A percentile compares a stretch with the other conserved stretches of the same genome.
Conservation (phyloP, 2,797 vertebrate species). For the Neosilurus mollespiculum region DNA sequence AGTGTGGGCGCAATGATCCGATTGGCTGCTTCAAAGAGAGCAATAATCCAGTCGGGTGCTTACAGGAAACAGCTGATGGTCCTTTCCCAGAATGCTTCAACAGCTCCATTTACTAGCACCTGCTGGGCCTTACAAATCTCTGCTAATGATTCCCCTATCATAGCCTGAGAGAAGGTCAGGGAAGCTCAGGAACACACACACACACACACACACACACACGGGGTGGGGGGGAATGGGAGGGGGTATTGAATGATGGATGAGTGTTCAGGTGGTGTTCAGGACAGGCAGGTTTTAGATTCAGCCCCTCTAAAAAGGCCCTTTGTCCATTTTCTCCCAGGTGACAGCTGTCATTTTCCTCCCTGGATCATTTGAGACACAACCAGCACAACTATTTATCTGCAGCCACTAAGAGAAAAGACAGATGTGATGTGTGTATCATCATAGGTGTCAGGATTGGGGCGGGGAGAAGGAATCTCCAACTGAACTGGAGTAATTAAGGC, state of each 20-base stretch:
- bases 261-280: slow-evolving; percentile 17
- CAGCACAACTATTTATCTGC: background rate
- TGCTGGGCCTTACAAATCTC: slow-evolving; percentile 35
- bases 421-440: background rate
- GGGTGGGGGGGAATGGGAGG: slow-evolving; percentile 1
- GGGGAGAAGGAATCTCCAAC: slow-evolving; percentile 14
- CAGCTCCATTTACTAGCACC: slow-evolving; percentile 38
- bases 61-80: slow-evolving; percentile 44
- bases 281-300: slow-evolving; percentile 8
- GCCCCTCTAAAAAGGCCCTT: background rate
- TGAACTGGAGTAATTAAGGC: slow-evolving; percentile 50
- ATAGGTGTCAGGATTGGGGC: background rate
- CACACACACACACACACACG: background rate
- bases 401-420: background rate
- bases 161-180: slow-evolving; percentile 26
- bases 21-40: slow-evolving; percentile 35
- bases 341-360: slow-evolving; percentile 28
- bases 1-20: slow-evolving; percentile 27
- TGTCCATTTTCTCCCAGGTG: background rate
- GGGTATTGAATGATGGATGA: slow-evolving; percentile 12
- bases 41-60: slow-evolving; percentile 44
- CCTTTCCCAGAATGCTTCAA: slow-evolving; percentile 43
- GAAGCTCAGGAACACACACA: background rate
- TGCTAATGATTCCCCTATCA: slow-evolving; percentile 42
- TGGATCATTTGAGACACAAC: slow-evolving; percentile 15